phyloP scores from a whole-genome alignment of 2,888 invertebrate species.

The Xestoiulus laeticollis region DNA sequence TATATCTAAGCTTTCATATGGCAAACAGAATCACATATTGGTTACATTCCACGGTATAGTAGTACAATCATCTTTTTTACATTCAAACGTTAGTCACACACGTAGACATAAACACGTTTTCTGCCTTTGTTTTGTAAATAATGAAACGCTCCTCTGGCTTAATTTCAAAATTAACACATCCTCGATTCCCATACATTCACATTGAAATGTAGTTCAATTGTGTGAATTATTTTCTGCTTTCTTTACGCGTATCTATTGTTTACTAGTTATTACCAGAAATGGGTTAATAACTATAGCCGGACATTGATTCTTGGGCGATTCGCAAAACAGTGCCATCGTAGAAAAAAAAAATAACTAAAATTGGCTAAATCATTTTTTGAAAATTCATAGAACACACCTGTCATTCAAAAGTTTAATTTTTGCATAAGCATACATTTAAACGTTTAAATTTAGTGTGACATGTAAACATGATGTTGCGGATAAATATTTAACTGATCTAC shows the following conservation, averaged over 20 bases:
- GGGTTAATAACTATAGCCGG: slow-evolving; percentile 28
- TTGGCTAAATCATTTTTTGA: neutral
- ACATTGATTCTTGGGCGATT: slow-evolving; percentile 34
- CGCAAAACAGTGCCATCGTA: neutral
- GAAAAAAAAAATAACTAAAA: neutral
- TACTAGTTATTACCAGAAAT: slow-evolving; percentile 30
- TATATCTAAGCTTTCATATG: neutral
- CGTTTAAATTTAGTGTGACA: no score
- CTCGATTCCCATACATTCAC: neutral
- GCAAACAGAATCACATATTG: neutral
- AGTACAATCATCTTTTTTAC: neutral
- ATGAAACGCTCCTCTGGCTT: slow-evolving; percentile 11
- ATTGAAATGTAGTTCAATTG: slow-evolving; percentile 5
- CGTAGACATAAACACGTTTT: neutral
- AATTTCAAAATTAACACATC: slow-evolving; percentile 39
- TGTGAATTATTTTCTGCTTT: neutral
- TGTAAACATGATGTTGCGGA: no score
- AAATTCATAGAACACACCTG: neutral
- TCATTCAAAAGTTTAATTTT: neutral
- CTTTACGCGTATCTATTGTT: neutral
- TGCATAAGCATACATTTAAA: neutral
- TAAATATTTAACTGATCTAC: no score
- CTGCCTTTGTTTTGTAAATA: slow-evolving; percentile 1
- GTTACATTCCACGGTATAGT: neutral
- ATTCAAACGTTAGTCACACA: neutral